Evolutionary conservation across 1,140 invertebrate genomes (phyloP), one percentile per base, ranked within the genome.

Genomic region (Bombus confusus): DNA sequence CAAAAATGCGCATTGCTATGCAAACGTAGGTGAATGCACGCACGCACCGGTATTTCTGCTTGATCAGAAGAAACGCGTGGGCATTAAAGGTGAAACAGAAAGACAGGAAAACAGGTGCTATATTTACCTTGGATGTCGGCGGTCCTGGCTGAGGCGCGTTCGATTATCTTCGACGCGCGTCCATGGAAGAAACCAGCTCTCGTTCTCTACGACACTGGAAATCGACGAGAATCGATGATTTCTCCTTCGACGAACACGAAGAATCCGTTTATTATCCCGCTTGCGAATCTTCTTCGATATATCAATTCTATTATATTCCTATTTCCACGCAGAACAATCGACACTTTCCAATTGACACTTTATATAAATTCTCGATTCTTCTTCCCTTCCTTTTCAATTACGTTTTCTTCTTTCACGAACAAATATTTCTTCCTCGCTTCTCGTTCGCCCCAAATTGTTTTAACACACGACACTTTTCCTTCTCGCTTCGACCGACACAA

Each of bases 121-220:
- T 72, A 72, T 85, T 85, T 85, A 85, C 83, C 83, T 85, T 80
- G 39, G 68, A 72, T 59, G 41, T 72, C 37, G 83, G 83, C 83
- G 76, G 83, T 80, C 83, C 83, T 78, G 74, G 81, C 43, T 52
- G 31, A 68, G 73, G 34, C 68, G 66, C 43, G 62, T 8, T 68
- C 76, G 76, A 79, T 84, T 84, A 84, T 57, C 74, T 77, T 57
- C 74, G 74, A 39, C 62, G 43, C 34, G 34, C n/a, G 62, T 83
- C 74, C 81, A 83, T 83, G 74, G 81, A 69, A 83, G 34, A 37
- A 52, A 64, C 6, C 31, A 47, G 10, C n/a, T 39, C 52, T 39
- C 37, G 15, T 41, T 41, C 39, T 52, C 6, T n/a, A 52, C 47
- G 34, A 9, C 34, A 39, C 66, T 57, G 9, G 6, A 31, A 52